These are phyloP conservation scores for Trachemys scripta DNA, from an alignment of 2,113 vertebrate species.

Conservation along the genomic window DNA sequence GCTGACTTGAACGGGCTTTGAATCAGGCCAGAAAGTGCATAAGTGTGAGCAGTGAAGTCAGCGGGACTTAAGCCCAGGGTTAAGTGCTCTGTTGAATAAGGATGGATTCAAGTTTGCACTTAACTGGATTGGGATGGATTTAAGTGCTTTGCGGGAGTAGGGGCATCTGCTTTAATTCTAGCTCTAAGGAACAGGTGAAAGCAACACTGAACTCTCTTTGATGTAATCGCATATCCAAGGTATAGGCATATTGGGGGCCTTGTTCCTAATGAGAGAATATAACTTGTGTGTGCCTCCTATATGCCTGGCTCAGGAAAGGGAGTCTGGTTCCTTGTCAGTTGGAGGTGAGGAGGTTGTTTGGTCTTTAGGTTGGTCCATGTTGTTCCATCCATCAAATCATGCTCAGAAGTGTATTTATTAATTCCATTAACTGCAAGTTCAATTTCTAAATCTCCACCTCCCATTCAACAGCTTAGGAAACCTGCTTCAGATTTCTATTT, in stretches of 20 bases:
- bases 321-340: not conserved
- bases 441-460: not conserved
- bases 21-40: constrained; percentile 1
- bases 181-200: not conserved
- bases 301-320: not conserved
- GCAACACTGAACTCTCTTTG: not conserved
- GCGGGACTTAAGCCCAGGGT: not conserved
- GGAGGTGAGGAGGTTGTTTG: not conserved
- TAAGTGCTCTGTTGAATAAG: not conserved
- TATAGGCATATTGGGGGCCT: not conserved
- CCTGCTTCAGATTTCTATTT: not conserved
- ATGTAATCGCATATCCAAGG: not conserved
- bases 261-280: not conserved
- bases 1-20: not conserved
- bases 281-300: not conserved
- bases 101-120: not conserved
- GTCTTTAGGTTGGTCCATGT: not conserved
- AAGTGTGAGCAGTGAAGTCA: not conserved
- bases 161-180: not conserved
- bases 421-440: not conserved
- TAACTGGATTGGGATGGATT: not conserved
- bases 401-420: not conserved
- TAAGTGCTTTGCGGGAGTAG: not conserved
- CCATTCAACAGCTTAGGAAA: not conserved
- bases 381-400: not conserved